Evolutionary conservation across 2,888 invertebrate species (phyloP), one percentile per base, ranked within the genome.

Genomic region (Callosobruchus maculatus): DNA sequence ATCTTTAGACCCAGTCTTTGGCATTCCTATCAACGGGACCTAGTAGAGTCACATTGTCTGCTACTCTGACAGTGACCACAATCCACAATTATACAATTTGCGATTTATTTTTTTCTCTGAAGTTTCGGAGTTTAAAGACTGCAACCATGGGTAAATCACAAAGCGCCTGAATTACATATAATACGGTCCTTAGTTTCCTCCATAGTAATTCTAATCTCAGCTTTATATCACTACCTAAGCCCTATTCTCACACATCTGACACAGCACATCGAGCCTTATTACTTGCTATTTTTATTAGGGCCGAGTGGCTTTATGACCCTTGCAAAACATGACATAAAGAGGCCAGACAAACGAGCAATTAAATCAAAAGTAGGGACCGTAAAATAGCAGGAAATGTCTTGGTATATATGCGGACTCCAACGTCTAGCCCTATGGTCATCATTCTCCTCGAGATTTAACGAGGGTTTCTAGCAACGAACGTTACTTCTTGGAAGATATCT

Each of bases 341-440:
- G 77, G 71, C 77, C 83, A 84, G 85, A 85, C 84, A 84, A 84
- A 85, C 83, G 84, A 84, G 82, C 84, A 85, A 85, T 85, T 85
- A 85, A 85, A 83, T 83, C 83, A 84, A 82, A 80, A 82, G 80
- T 81, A 82, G 82, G 79, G 81, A 80, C 78, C 80, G 81, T 82
- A 82, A 82, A 78, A 77, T 81, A 81, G 79, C 77, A 80, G 82
- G 82, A 83, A 81, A 78, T 77, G 77, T 75, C 80, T 73, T 74
- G 73, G 69, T 70, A 72, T 68, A 67, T 30, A 30, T 30, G 9
- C 18, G 49, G 49, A 49, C 49, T 49, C 4, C 13, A 49, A 49
- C 49, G 49, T 18, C 49, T 49, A 13, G 49, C 3, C 49, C 49
- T 49, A 49, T 49, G 49, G 49, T 49, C 49, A 49, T 13, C 49